A percentile compares a stretch with the other conserved stretches of the same genome.
Conservation (phyloP, 2,113 vertebrate species). For the Menura novaehollandiae region DNA sequence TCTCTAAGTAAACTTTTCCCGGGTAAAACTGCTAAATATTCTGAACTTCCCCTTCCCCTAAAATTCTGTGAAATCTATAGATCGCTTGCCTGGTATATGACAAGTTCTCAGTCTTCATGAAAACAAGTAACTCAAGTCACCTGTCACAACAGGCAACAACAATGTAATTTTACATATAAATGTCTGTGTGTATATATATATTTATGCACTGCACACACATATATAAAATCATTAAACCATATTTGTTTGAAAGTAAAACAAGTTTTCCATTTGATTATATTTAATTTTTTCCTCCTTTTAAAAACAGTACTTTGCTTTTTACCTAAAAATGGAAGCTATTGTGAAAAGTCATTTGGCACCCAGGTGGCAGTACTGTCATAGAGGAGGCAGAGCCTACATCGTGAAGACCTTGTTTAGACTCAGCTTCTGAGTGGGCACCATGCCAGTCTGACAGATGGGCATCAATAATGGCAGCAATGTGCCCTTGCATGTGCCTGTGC, state of each 20-base stretch:
- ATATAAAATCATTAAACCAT: not conserved
- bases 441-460: slow-evolving; percentile 64
- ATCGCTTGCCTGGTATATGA: not conserved
- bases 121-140: not conserved
- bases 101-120: not conserved
- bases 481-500: slow-evolving; percentile 4
- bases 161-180: not conserved
- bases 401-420: not conserved
- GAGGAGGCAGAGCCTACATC: not conserved
- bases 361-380: slow-evolving; percentile 41
- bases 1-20: not conserved
- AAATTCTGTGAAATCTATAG: not conserved
- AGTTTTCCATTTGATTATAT: not conserved
- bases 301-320: not conserved
- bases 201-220: not conserved
- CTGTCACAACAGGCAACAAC: not conserved
- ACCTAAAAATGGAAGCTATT: not conserved
- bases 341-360: not conserved
- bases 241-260: not conserved
- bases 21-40: not conserved
- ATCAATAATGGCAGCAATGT: slow-evolving; percentile 22
- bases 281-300: not conserved
- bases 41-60: not conserved
- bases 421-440: slow-evolving; percentile 7
- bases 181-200: too few species aligned